Evolutionary conservation across 2,888 invertebrate species (phyloP), one percentile per base, ranked within the genome.

Genomic region (Augiades crinisus): DNA sequence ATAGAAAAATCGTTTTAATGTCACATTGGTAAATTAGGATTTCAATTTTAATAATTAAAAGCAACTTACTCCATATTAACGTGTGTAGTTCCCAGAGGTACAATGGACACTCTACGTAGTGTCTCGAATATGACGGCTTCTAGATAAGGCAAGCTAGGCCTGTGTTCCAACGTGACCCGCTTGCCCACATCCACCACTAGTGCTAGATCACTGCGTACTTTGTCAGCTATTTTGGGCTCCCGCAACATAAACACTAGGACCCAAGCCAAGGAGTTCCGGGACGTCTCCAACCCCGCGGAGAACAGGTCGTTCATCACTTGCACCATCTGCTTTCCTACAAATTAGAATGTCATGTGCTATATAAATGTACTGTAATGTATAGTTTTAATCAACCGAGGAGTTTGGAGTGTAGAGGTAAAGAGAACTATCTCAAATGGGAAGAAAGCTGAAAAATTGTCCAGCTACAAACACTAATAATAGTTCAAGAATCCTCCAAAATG

Each of bases 211-310:
- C 94, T 92, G 70, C 95, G 95, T 0, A 96, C 94, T 27, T 92
- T 92, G 40, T 80, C 85, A 75, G 95, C 94, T 10, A 92, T 91
- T 54, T 93, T 92, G 2, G 95, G 95, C 70, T 96, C 92, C 64
- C 94, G 93, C 55, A 96, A 78, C 94, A 96, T 95, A 76, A 94
- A 93, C 3, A 96, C 89, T 41, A 95, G 90, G n/a, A 94, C 92
- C 96, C 96, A 97, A 51, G 94, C 92, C 24, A 96, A 75, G 2
- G 95, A 93, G 14, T 94, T 95, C 67, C 96, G 95, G 44, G 95
- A 94, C 0, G 96, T 96, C 76, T 97, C 96, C 94, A 96, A 95
- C 14, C 96, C 96, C 24, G 96, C 96, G 10, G 95, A 94, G 83
- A 96, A 96, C 14, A 97, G 88, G 73, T 97, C 96, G 36, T 95